A percentile compares a stretch with the other conserved stretches of the same genome.
Conservation (phyloP, 2,888 invertebrate species). For the Cyclophora punctaria region DNA sequence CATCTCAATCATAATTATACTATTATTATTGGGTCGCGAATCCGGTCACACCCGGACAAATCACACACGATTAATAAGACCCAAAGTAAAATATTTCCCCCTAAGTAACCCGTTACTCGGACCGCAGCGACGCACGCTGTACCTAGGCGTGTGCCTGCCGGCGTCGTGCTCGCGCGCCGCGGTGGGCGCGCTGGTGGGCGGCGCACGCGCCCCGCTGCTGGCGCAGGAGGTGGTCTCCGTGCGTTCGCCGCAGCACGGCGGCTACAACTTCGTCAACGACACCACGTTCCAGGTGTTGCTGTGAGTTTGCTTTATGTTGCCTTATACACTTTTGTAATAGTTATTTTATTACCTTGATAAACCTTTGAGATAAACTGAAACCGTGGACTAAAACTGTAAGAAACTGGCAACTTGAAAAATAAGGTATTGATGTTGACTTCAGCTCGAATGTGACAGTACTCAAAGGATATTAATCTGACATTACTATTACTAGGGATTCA, state of each 20-base stretch:
- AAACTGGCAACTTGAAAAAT: no score
- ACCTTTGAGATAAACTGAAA: no score
- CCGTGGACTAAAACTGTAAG: no score
- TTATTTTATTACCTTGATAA: no score
- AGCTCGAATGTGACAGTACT: no score
- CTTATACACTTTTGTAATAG: no score
- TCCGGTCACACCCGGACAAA: neutral
- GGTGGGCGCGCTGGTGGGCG: slow-evolving; percentile 73
- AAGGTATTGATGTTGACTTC: no score
- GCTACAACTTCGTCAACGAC: slow-evolving; percentile 79
- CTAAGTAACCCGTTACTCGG: neutral
- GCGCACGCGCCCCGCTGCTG: slow-evolving; percentile 69
- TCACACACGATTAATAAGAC: neutral
- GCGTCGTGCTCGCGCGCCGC: slow-evolving; percentile 78
- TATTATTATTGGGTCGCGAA: no score
- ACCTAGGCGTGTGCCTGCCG: slow-evolving; percentile 86
- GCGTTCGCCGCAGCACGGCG: slow-evolving; percentile 79
- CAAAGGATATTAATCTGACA: no score
- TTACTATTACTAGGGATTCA: no score
- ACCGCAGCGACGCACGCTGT: slow-evolving; percentile 79
- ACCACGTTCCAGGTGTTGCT: slow-evolving; percentile 79
- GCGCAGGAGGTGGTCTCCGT: slow-evolving; percentile 77
- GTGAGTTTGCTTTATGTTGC: neutral
- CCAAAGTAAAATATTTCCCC: no score
- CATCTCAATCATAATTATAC: no score